These are phyloP conservation scores for Amblyraja radiata DNA, from an alignment of 2,797 vertebrate species.

Conservation along the genomic window DNA sequence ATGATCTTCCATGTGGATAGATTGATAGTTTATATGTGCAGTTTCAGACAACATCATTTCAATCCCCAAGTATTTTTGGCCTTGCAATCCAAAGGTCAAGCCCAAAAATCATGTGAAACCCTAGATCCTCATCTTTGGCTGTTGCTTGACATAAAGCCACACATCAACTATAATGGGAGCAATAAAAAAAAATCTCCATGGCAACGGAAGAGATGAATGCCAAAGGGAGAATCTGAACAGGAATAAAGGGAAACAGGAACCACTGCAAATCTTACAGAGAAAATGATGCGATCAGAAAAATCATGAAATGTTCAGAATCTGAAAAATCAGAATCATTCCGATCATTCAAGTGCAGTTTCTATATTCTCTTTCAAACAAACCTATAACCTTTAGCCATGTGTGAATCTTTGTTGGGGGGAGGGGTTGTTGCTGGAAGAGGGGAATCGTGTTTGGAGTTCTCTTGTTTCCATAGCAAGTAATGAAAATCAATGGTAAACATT, in stretches of 20 bases:
- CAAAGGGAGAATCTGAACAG: not conserved
- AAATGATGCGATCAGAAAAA: not conserved
- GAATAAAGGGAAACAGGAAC: not conserved
- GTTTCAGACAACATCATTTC: not conserved
- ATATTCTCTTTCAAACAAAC: not conserved
- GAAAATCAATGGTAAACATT: not conserved
- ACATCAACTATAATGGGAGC: not conserved
- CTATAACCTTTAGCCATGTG: not conserved
- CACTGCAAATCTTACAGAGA: not conserved
- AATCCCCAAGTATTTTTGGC: not conserved
- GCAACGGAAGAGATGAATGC: constrained; percentile 12
- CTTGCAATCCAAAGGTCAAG: not conserved
- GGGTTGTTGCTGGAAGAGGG: not conserved
- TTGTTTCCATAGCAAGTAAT: not conserved
- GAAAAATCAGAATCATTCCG: not conserved
- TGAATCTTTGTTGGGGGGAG: not conserved
- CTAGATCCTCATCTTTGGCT: not conserved
- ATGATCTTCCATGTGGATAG: not conserved
- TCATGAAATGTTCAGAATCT: not conserved
- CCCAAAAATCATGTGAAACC: not conserved
- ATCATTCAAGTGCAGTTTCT: too few relatives aligned
- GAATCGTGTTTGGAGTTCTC: not conserved
- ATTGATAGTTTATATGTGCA: not conserved
- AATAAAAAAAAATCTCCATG: constrained; percentile 22
- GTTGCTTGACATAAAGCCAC: not conserved